Base-by-base conservation (phyloP, 2,797 vertebrate species). In the Manis crassicaudata region DNA sequence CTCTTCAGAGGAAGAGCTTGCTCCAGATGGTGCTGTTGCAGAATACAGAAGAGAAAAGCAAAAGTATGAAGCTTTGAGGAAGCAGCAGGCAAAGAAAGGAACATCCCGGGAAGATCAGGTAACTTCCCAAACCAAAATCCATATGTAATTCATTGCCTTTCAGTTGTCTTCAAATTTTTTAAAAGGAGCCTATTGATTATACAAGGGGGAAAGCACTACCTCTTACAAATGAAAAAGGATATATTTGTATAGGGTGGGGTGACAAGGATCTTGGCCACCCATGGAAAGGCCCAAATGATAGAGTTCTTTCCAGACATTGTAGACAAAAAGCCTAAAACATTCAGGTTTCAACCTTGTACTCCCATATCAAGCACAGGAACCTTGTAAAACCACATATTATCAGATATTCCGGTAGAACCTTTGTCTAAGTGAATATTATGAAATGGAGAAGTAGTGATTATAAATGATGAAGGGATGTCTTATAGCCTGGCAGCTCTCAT, bases 1-100 rank as follows among this genome's bases (percentile, higher is more conserved):
- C 94, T 98, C 32, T 98, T 97, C 96, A 99, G 99, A 97, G 90
- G 99, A 99, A 35, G 98, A 98, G 88, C 97, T 98, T 94, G 97
- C 98, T 23, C 90, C 98, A 75, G 99, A 97, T 40, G 99, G 99
- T 90, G 99, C 99, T 54, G 97, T 99, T 97, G 99, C 99, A 9
- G 99, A 99, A 97, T 99, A 99, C 86, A 98, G 99, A 96, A 99
- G 99, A 97, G 99, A 99, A 96, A 99, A 99, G 37, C 99, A 99
- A 98, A 99, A 99, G 97, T 99, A 99, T n/a, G 99, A 99, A 95
- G 99, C 99, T 23, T 96, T 99, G 91, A 97, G 98, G 95, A 99
- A 99, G 58, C 98, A 99, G 73, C 99, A 99, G 94, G 95, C 98
- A 79, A 99, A 99, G 97, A 99, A 99, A 93, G 99, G 99, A 8